These are phyloP conservation scores for Alethe diademata DNA, from an alignment of 2,113 vertebrate species.

Conservation along the genomic window DNA sequence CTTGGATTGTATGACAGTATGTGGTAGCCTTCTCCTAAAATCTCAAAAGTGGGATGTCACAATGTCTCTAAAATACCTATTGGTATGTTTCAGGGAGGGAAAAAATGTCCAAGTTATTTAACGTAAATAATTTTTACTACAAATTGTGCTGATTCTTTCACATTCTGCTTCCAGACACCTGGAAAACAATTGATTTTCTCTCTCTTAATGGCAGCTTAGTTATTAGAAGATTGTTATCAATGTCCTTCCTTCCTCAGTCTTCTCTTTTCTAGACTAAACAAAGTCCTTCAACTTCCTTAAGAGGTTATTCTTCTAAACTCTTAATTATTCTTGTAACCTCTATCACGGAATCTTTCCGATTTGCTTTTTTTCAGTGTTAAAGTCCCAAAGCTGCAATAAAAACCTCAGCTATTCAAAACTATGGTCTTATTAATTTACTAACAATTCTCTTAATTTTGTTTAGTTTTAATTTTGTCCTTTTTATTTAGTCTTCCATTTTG, in stretches of 20 bases:
- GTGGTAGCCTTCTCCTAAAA: not conserved
- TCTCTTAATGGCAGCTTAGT: not conserved
- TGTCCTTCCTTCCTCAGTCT: not conserved
- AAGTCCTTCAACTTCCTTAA: not conserved
- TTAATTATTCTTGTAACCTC: not conserved
- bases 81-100: not conserved
- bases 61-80: not conserved
- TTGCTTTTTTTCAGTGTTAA: not conserved
- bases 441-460: not conserved
- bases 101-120: not conserved
- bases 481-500: not conserved
- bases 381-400: not conserved
- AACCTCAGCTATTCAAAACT: not conserved
- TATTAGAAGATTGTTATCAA: not conserved
- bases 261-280: slow-evolving; percentile 31
- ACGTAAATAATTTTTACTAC: not conserved
- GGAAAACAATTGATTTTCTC: not conserved
- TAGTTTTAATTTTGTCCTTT: not conserved
- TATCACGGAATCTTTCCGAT: not conserved
- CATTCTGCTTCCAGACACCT: not conserved
- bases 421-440: not conserved
- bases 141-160: not conserved
- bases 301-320: not conserved
- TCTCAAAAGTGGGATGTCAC: not conserved
- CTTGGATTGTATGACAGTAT: not conserved